Evolutionary conservation across 2,888 invertebrate genomes (phyloP), one percentile per base, ranked within the genome.

Genomic region (Pammene aurita): DNA sequence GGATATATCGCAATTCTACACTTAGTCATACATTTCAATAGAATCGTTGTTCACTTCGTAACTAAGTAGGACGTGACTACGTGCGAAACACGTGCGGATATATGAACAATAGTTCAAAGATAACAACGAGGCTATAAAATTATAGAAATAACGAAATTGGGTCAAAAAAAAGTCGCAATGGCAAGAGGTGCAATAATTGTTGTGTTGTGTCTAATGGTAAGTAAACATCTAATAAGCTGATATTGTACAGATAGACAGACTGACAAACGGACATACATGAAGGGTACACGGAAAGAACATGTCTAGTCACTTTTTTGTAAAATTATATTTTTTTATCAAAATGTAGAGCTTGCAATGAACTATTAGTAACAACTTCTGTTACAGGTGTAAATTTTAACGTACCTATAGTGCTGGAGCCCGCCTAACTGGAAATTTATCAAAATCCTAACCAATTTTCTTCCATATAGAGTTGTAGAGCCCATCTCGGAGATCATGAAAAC

Each of bases 111-210:
- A 41, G 50, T 5, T 41, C 5, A 26, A 50, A 62, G 62, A 62
- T 52, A 41, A 38, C 9, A 52, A n/a, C 38, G 18, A 50, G 38
- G 1, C n/a, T 62, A 62, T 62, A 62, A 62, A 62, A 50, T 48
- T 18, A 62, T 2, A 18, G 10, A 52, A 41, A 62, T n/a, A 48
- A 16, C 13, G 44, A 44, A 44, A 14, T 26, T 44, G 4, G 58
- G n/a, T 42, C 10, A 58, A 44, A 11, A n/a, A 7, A 6, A 57
- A 18, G 4, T 10, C 10, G 44, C 42, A n/a, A 58, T 58, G 58
- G 26, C n/a, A 44, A 26, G 10, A 34, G 10, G 42, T 44, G 58
- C 42, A 57, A 44, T 58, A 0, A 6, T 44, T 26, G 13, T n/a
- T 5, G 10, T n/a, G 11, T 16, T n/a, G 26, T 44, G 44, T 9